Evolutionary conservation across 2,888 invertebrate species (phyloP).

Genomic region (Busseola fusca): DNA sequence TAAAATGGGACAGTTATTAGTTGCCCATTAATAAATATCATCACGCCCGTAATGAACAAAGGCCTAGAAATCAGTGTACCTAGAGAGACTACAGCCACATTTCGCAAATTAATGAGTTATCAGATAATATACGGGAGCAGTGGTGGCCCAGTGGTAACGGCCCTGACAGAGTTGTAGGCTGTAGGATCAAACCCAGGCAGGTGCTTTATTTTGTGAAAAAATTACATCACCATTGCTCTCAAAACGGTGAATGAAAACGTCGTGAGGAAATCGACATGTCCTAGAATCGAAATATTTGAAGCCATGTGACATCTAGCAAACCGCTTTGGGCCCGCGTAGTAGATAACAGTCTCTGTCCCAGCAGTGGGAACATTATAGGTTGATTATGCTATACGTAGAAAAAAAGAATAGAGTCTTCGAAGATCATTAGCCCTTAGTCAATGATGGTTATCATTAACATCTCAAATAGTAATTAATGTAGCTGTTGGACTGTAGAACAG

Average conservation of each 20-base stretch:
- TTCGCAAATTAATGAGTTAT: not conserved
- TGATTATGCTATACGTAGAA: not conserved
- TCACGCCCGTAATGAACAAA: not conserved
- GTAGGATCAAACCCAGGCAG: no score
- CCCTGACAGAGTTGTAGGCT: no score
- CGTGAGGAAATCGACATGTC: not conserved
- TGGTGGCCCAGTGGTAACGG: no score
- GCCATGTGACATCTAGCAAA: not conserved
- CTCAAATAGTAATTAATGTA: constrained; percentile 33
- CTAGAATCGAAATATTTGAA: not conserved
- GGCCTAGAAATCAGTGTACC: not conserved
- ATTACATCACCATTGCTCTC: not conserved
- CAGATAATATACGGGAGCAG: no score
- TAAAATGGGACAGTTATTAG: not conserved
- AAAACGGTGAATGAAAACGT: not conserved
- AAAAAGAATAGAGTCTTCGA: not conserved
- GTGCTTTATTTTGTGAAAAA: not conserved
- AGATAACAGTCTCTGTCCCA: not conserved
- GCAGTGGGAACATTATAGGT: not conserved
- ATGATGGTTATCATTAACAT: constrained; percentile 18
- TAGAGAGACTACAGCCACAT: not conserved
- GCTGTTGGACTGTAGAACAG: constrained; percentile 16
- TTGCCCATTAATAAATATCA: no score
- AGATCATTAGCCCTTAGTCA: constrained; percentile 7
- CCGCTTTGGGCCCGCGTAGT: not conserved